Percentiles rank a stretch among this genome's conserved stretches.
phyloP scores from a whole-genome alignment of 2,888 invertebrate species.

The Drosophila ochracea region DNA sequence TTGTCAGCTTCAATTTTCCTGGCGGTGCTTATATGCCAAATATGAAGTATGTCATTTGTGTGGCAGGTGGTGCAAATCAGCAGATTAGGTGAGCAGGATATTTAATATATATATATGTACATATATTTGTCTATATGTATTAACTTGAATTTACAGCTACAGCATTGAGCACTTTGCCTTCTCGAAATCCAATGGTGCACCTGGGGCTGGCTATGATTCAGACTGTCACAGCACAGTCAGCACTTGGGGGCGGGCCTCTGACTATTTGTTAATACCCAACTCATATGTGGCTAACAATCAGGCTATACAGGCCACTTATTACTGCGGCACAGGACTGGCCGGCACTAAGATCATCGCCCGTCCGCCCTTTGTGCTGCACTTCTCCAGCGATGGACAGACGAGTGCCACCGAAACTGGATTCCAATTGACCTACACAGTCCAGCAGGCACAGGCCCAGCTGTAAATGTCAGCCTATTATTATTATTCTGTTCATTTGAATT shows the following conservation, averaged over 20 bases:
- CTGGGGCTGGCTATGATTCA: constrained; percentile 83
- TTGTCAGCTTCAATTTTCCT: constrained; percentile 88
- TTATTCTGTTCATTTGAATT: constrained; percentile 54
- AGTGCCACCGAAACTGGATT: constrained; percentile 67
- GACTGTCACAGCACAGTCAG: constrained; percentile 87
- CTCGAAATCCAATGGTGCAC: constrained; percentile 60
- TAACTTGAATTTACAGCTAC: constrained; percentile 36
- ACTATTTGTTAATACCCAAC: constrained; percentile 87
- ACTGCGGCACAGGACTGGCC: constrained; percentile 73
- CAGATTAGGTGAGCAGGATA: constrained; percentile 60
- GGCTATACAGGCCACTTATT: constrained; percentile 70
- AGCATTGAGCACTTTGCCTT: constrained; percentile 61
- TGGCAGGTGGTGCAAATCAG: constrained; percentile 84
- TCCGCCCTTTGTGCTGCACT: constrained; percentile 87
- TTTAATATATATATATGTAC: too few relatives aligned
- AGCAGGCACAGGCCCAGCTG: constrained; percentile 18
- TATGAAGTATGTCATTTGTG: constrained; percentile 88
- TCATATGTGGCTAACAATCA: constrained; percentile 84
- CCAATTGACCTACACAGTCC: constrained; percentile 64
- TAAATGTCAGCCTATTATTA: constrained; percentile 43
- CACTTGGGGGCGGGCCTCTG: constrained; percentile 85
- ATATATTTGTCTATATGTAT: background rate
- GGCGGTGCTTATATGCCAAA: constrained; percentile 87
- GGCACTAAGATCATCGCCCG: constrained; percentile 84
- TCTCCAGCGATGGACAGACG: constrained; percentile 86